Percentiles rank a stretch among this genome's conserved stretches.
These are phyloP conservation scores for Sebastes wilsoni DNA, from an alignment of 2,797 vertebrate species.

Conservation along the genomic window DNA sequence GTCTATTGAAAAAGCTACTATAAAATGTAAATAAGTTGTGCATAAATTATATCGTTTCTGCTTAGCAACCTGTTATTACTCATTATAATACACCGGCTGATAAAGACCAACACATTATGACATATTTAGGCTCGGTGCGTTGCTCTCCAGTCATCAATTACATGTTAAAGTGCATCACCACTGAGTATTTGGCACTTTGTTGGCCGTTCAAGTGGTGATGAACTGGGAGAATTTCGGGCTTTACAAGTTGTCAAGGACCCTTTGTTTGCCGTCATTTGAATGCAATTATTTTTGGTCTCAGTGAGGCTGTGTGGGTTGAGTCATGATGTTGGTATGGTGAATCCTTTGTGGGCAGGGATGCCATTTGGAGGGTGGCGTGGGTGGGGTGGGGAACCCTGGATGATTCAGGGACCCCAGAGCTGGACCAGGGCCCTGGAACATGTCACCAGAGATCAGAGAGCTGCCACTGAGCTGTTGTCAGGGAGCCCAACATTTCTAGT, in stretches of 20 bases:
- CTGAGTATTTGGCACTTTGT: background rate
- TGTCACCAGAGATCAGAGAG: constrained; percentile 32
- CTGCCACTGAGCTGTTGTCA: constrained; percentile 28
- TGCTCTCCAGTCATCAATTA: background rate
- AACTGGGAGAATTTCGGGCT: background rate
- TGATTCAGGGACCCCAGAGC: constrained; percentile 25
- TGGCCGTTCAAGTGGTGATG: background rate
- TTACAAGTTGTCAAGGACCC: background rate
- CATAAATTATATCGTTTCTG: background rate
- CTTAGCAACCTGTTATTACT: background rate
- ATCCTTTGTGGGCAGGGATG: constrained; percentile 43
- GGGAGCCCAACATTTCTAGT: background rate
- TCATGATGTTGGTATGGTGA: constrained; percentile 31
- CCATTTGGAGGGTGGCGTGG: background rate
- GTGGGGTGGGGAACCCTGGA: constrained; percentile 27
- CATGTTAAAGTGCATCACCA: background rate
- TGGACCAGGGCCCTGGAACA: constrained; percentile 8
- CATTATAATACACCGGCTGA: background rate
- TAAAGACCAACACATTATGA: background rate
- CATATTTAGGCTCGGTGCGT: background rate
- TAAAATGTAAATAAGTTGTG: background rate
- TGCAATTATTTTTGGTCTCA: constrained; percentile 28
- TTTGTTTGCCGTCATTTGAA: constrained; percentile 10
- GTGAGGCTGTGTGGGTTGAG: background rate
- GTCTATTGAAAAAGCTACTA: background rate